Conservation (phyloP, 2,888 invertebrate species). For the Plagiodera versicolora region DNA sequence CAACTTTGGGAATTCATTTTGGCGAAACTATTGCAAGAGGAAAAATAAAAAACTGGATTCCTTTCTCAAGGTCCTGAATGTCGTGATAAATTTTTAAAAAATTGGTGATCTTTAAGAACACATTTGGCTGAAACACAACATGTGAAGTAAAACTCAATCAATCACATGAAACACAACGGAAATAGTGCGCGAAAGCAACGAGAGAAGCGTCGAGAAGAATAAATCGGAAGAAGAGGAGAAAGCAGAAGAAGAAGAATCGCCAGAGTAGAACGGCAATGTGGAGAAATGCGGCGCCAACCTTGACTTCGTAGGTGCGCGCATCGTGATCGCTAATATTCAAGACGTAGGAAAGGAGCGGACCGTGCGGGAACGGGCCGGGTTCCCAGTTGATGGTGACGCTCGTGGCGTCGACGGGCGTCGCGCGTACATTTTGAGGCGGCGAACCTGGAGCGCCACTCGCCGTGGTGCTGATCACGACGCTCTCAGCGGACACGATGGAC, state of each 20-base stretch:
- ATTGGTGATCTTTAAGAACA: no score
- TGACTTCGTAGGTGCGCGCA: constrained; percentile 52
- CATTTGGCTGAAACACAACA: no score
- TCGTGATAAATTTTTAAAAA: no score
- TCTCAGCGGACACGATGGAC: constrained; percentile 71
- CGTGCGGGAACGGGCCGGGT: constrained; percentile 84
- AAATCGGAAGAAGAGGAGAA: not conserved
- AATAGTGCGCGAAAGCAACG: no score
- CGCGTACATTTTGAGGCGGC: constrained; percentile 72
- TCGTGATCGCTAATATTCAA: constrained; percentile 63
- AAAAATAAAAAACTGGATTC: no score
- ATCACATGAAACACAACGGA: no score
- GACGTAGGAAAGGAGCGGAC: constrained; percentile 84
- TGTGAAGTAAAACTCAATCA: no score
- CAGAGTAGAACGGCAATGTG: no score
- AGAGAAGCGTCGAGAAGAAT: constrained; percentile 1
- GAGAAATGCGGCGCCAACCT: constrained; percentile 45
- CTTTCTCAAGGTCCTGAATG: no score
- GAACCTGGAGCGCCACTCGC: constrained; percentile 76
- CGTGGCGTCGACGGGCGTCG: constrained; percentile 77
- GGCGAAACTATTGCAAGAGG: no score
- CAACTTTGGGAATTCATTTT: no score
- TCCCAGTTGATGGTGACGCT: constrained; percentile 88
- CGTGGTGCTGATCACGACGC: constrained; percentile 74
- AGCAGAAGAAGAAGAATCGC: not conserved